A percentile compares a stretch with the other conserved stretches of the same genome.
These are phyloP conservation scores for Teinopalpus imperialis DNA, from an alignment of 2,888 invertebrate genomes.

Conservation along the genomic window DNA sequence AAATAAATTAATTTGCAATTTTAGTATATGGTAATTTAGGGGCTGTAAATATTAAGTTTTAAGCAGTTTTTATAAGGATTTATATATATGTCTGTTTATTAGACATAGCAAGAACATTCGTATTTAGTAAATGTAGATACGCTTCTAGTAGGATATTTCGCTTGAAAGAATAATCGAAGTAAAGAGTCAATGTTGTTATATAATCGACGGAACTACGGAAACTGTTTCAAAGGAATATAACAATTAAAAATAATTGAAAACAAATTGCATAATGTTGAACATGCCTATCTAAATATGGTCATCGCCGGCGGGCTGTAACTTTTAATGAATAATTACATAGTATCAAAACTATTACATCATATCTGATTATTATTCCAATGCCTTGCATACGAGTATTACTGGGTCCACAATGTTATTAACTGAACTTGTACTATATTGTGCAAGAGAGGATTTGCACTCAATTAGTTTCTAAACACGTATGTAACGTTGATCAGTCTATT, in stretches of 20 bases:
- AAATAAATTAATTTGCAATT: no score
- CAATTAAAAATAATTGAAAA: slow-evolving; percentile 19
- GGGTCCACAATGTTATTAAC: background rate
- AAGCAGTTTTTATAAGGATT: no score
- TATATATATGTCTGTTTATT: no score
- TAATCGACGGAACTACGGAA: slow-evolving; percentile 7
- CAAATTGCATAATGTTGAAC: slow-evolving; percentile 26
- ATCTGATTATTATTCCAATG: background rate
- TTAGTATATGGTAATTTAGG: no score
- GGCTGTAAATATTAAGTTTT: no score
- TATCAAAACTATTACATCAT: slow-evolving; percentile 19
- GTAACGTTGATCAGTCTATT: slow-evolving; percentile 40
- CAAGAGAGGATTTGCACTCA: slow-evolving; percentile 49
- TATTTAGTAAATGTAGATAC: background rate
- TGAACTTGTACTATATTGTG: slow-evolving; percentile 39
- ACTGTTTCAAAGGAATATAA: slow-evolving; percentile 11
- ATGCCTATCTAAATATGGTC: slow-evolving; percentile 13
- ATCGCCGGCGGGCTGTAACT: slow-evolving; percentile 8
- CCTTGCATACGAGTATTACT: no score
- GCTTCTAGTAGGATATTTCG: background rate
- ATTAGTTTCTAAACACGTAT: slow-evolving; percentile 59
- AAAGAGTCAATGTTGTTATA: slow-evolving; percentile 16
- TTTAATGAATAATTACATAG: slow-evolving; percentile 26
- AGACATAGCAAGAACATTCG: no score
- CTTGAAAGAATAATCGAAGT: background rate